Evolutionary conservation across 1,140 invertebrate species (phyloP), one percentile per base, ranked within the genome.

Genomic region (Telenomus remus): DNA sequence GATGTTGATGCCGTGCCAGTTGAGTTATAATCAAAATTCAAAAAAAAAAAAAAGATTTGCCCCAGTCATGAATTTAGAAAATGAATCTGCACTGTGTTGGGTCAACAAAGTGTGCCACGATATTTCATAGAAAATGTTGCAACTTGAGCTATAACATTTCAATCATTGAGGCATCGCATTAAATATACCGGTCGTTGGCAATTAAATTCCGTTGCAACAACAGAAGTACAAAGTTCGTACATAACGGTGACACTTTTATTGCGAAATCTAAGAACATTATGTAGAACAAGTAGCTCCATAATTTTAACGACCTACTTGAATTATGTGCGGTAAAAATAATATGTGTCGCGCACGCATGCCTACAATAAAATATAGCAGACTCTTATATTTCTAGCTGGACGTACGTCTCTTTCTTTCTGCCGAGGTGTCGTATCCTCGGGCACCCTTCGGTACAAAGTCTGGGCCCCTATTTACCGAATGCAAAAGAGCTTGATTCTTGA

Each of bases 311-410:
- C 81, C 84, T 79, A 76, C 75, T 83, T 86, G 84, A 87, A 85
- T 87, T 86, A 87, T 87, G 81, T 82, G 81, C 81, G 83, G 82
- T 84, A 83, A 83, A 85, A 86, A 86, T 84, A 87, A 86, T 85
- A 85, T 85, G 83, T 85, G 79, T 65, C 77, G 63, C 78, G 82
- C 80, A 87, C 81, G 81, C 81, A 85, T 81, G 80, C 82, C 82
- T 68, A 82, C 82, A 84, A 87, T 87, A 86, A 86, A 87, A 86
- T 86, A 15, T 33, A 48, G 39, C 37, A 43, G 47, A 50, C 50
- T 78, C 64, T 68, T 70, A 56, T 68, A 6, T 63, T 59, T 75
- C 14, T 43, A 10, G 11, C 48, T 50, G 71, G 46, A 35, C 42
- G 42, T 44, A 35, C 42, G 42, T 44, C 54, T 48, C 44, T 12